phyloP scores from a whole-genome alignment of 2,797 vertebrate species.

The Spinus pinus region DNA sequence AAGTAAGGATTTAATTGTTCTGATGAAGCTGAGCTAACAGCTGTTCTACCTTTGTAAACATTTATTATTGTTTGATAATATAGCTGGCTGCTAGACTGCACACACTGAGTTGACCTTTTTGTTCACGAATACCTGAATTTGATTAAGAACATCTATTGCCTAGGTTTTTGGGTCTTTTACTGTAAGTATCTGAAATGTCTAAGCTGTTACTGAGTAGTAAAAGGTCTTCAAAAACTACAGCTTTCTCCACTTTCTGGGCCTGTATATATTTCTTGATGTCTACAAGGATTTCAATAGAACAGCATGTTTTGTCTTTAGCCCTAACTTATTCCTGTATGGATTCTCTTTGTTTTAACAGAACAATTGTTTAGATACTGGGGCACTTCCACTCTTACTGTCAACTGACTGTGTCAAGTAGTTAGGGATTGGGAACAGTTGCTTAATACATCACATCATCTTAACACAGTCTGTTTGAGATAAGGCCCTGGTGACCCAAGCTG shows the following conservation, averaged over 20 bases:
- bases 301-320: slow-evolving; percentile 58
- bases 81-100: background rate
- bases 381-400: background rate
- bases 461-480: background rate
- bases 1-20: background rate
- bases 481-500: background rate
- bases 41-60: background rate
- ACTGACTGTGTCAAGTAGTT: background rate
- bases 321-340: background rate
- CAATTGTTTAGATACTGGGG: background rate
- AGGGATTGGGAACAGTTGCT: background rate
- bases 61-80: background rate
- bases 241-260: background rate
- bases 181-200: background rate
- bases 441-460: background rate
- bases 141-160: background rate
- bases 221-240: background rate
- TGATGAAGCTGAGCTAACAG: background rate
- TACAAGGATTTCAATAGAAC: slow-evolving; percentile 2
- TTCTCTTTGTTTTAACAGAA: slow-evolving; percentile 14
- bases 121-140: background rate
- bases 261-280: slow-evolving; percentile 19
- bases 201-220: background rate
- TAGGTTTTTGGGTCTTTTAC: background rate
- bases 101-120: background rate